Conservation (phyloP, 2,797 vertebrate species). For the Chaunax sp. region DNA sequence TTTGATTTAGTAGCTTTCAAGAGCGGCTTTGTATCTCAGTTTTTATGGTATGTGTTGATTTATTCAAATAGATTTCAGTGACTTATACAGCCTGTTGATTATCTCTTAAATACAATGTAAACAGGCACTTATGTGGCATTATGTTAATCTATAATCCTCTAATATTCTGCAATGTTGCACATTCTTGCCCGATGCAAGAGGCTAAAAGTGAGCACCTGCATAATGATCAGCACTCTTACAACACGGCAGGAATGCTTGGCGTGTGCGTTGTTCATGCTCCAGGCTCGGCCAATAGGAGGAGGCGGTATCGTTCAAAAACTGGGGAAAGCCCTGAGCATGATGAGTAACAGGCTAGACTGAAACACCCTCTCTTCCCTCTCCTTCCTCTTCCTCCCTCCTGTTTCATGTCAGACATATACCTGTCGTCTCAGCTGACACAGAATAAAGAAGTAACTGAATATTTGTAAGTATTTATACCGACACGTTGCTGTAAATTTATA, state of each 20-base stretch:
- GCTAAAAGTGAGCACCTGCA: conserved; percentile 45
- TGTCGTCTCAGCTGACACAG: conserved; percentile 34
- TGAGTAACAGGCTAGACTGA: conserved; percentile 31
- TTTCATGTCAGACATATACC: conserved; percentile 49
- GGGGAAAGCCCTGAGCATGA: conserved; percentile 54
- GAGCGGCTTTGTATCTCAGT: conserved; percentile 1
- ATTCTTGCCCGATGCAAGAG: conserved; percentile 20
- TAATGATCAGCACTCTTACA: conserved; percentile 27
- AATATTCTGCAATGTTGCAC: conserved; percentile 42
- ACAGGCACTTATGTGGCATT: conserved; percentile 51
- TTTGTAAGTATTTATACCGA: too few relatives aligned
- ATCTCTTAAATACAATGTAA: conserved; percentile 47
- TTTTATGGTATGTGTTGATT: conserved; percentile 27
- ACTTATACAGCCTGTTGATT: conserved; percentile 21
- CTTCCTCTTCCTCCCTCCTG: conserved; percentile 15
- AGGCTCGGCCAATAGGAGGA: conserved; percentile 53
- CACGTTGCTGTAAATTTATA: not conserved
- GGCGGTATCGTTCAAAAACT: conserved; percentile 65
- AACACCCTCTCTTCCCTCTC: not conserved
- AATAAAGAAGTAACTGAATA: not conserved
- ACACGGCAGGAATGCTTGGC: conserved; percentile 24
- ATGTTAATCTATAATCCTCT: conserved; percentile 53
- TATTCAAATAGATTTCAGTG: conserved; percentile 9
- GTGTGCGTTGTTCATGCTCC: conserved; percentile 37
- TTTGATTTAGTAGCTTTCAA: conserved; percentile 56